Conservation (phyloP, 2,113 vertebrate species). For the Cisticola juncidis region DNA sequence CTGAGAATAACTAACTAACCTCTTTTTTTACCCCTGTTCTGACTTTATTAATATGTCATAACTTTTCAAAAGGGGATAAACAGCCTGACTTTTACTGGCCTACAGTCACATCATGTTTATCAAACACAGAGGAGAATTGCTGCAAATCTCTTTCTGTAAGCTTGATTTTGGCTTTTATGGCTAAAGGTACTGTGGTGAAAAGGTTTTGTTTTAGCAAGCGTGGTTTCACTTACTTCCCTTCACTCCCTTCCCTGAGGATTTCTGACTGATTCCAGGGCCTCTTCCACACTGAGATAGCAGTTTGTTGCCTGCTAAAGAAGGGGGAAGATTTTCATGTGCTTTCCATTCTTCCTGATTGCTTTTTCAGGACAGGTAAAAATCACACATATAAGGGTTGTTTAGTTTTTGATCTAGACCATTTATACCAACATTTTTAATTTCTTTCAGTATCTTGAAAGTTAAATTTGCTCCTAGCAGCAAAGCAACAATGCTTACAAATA, state of each 20-base stretch:
- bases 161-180: background rate
- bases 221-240: background rate
- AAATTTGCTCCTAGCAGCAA: background rate
- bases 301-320: background rate
- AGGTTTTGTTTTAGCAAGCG: background rate
- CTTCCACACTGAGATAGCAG: background rate
- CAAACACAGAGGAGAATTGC: background rate
- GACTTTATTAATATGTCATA: conserved; percentile 1
- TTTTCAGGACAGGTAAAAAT: background rate
- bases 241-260: background rate
- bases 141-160: conserved; percentile 8
- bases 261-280: background rate
- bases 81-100: conserved; percentile 9
- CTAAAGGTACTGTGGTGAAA: background rate
- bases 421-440: background rate
- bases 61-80: conserved; percentile 11
- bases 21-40: background rate
- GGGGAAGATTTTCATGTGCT: background rate
- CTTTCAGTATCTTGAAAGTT: background rate
- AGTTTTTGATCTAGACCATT: background rate
- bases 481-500: background rate
- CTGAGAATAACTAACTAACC: background rate
- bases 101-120: background rate
- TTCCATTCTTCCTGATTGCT: background rate
- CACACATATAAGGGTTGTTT: background rate